Base-by-base conservation (phyloP, 2,888 invertebrate genomes). In the Ramazzottius varieornatus region DNA sequence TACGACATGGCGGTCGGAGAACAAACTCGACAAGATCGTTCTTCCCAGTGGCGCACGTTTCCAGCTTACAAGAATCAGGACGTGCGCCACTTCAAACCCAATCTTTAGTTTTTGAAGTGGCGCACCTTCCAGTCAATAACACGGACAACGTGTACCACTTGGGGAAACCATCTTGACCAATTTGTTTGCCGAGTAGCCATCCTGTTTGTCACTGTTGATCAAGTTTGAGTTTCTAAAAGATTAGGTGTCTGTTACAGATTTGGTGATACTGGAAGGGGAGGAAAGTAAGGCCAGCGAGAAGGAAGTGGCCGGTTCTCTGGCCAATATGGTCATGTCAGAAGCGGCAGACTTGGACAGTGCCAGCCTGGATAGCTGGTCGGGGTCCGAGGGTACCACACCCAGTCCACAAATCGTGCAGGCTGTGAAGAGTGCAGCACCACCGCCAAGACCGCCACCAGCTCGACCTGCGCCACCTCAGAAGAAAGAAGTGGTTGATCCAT, bases 391-490 rank as follows among this genome's bases (percentile, higher is more conserved):
- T 13, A 29, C 24, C 4, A n/a, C 54, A n/a, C 54, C 54, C 4
- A 4, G 4, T 16, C 8, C 24, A 8, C 4, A 16, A 4, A 8
- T 29, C 20, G 4, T 24, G 24, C 20, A 54, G 29, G 29, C 54
- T 46, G 68, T 66, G 13, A 66, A 68, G 16, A 68, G 68, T 32
- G 54, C 69, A 16, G 66, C 64, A 20, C 67, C 68, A n/a, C 63
- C 67, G 13, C 46, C 54, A 24, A 33, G 46, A 32, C 46, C 63
- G 32, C 66, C 67, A 20, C 46, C 40, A 2, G 66, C 66, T 32
- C 54, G 65, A 34, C 32, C 65, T 24, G 65, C 65, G 1, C 33
- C 67, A 32, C 65, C 67, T 33, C 67, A 67, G 4, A 65, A 67
- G 29, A 68, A 67, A 16, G 67, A 68, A 8, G 33, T 32, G 16